Base-by-base conservation (phyloP, 2,797 vertebrate genomes). In the Clarias fuscus region DNA sequence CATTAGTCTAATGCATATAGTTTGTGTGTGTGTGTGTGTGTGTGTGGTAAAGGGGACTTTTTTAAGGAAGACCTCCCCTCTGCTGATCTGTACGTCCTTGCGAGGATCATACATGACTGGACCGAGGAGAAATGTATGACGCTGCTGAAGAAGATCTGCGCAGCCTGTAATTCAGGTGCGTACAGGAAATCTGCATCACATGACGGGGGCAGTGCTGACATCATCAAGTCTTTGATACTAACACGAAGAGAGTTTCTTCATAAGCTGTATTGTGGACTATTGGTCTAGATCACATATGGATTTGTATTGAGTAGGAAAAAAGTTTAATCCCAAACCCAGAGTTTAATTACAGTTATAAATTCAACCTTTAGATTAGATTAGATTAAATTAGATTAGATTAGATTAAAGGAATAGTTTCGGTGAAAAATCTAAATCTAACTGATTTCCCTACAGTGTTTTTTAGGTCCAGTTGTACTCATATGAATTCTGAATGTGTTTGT, bases 51-150 rank as follows among this genome's bases (percentile, higher is more conserved):
- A 96, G 95, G 94, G 65, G 94, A 96, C 83, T 95, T 96, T 92
- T 96, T 96, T 90, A 83, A 86, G 0, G 91, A 88, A 24, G 94
- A 95, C 7, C 82, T 96, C 11, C 95, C 94, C 20, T 75, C 89
- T 22, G 94, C 94, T 2, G 93, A 96, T 75, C 83, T 96, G 27
- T 96, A 94, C 53, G 68, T 96, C 65, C 90, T 96, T 64, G 94
- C 95, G 24, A 89, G 95, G 79, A 93, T 96, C 85, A 83, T 96
- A 20, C 95, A 96, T 0, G 95, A 95, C 93, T 96, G 95, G 95
- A 89, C 93, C 0, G 93, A 95, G 5, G 94, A 95, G 58, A 95
- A 93, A 86, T 92, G 94, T 71, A 64, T 93, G 77, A 86, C 7
- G 1, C 90, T 96, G 87, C 89, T 96, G 86, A 93, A 87, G 90